A percentile compares a stretch with the other conserved stretches of the same genome.
Conservation (phyloP, 2,113 vertebrate species). For the Pachycephala philippinensis region DNA sequence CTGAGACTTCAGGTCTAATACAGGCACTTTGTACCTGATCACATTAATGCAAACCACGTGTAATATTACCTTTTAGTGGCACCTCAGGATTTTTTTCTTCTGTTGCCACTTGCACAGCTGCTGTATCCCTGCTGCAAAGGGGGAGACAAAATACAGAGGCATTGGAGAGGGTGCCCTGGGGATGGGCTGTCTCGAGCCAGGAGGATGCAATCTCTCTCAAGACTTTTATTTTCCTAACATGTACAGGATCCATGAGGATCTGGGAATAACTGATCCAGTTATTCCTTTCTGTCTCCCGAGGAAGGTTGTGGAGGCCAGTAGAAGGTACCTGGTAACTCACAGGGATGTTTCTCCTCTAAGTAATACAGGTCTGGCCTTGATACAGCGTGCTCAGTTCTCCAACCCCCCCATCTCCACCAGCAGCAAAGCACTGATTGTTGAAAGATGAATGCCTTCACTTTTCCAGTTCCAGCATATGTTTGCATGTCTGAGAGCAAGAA, state of each 20-base stretch:
- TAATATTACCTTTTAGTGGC: background rate
- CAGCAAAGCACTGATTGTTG: background rate
- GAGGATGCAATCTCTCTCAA: background rate
- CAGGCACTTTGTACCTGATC: background rate
- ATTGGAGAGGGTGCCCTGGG: background rate
- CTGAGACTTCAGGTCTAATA: background rate
- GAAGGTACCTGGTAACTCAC: background rate
- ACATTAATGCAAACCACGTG: background rate
- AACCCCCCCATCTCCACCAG: background rate
- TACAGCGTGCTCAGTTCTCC: background rate
- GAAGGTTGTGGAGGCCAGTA: background rate
- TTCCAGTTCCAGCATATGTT: conserved; percentile 12
- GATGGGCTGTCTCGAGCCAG: background rate
- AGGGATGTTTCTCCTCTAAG: background rate
- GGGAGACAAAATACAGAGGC: background rate
- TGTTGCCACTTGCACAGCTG: background rate
- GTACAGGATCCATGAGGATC: background rate
- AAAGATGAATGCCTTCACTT: conserved; percentile 22
- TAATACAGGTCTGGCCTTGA: background rate
- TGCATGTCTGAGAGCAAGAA: conserved; percentile 36
- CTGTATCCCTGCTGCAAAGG: background rate
- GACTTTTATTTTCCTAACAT: background rate
- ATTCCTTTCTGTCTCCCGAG: background rate
- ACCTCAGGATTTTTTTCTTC: background rate
- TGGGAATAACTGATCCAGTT: background rate